phyloP scores from a whole-genome alignment of 1,140 invertebrate species.

The Apis dorsata region DNA sequence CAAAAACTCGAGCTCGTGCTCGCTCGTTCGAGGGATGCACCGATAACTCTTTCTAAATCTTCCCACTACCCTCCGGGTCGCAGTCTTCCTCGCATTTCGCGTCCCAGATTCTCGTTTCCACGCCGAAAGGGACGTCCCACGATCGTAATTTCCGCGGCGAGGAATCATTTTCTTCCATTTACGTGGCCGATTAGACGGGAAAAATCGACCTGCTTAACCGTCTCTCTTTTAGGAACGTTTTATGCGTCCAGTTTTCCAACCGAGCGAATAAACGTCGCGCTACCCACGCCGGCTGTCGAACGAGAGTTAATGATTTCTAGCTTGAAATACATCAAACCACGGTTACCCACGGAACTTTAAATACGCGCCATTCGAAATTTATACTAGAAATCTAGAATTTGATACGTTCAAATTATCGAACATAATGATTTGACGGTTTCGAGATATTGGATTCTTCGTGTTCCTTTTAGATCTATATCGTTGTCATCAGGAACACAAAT shows the following conservation, averaged over 20 bases:
- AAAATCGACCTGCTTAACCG: neutral
- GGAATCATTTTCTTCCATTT: slow-evolving; percentile 34
- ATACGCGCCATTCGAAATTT: neutral
- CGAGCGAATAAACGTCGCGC: neutral
- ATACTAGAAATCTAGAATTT: no score
- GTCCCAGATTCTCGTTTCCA: slow-evolving; percentile 29
- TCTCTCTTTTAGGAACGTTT: neutral
- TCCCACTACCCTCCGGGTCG: neutral
- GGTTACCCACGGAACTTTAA: neutral
- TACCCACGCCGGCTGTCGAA: neutral
- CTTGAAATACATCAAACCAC: neutral
- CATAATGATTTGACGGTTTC: no score
- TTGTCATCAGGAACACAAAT: no score
- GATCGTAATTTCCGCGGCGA: slow-evolving; percentile 33
- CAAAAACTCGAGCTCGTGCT: slow-evolving; percentile 24
- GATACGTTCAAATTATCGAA: no score
- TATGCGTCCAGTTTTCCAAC: neutral
- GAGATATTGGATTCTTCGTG: no score
- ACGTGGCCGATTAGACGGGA: neutral
- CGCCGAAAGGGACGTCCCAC: slow-evolving; percentile 44
- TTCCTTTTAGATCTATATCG: no score
- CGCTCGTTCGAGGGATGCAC: slow-evolving; percentile 21
- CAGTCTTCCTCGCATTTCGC: slow-evolving; percentile 26
- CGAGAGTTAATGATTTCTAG: neutral
- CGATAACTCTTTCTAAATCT: slow-evolving; percentile 36